Evolutionary conservation across 2,888 invertebrate genomes (phyloP), one percentile per base, ranked within the genome.

Genomic region (Dynastes maya): DNA sequence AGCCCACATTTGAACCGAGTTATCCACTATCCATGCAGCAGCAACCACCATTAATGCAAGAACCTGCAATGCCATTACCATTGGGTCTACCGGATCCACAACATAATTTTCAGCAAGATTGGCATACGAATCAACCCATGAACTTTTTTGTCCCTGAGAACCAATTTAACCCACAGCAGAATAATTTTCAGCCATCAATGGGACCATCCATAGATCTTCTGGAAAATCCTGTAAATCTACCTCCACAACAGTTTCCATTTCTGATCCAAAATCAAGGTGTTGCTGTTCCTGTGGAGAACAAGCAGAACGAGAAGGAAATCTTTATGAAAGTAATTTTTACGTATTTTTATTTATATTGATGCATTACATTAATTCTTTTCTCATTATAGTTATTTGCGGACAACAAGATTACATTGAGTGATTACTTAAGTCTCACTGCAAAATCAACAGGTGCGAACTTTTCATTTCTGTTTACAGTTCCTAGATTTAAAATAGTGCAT

Each of bases 381-480:
- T 67, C 8, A 40, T 88, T 88, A 81, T 84, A 89, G 89, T 83
- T 89, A 32, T 88, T 88, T 83, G 86, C 85, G 80, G 88, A 89
- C 74, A 87, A 88, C 84, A 88, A 87, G 84, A 88, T 89, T 78
- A 85, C 85, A 63, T 84, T 89, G 76, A 86, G 88, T 67, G 88
- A 89, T 80, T 89, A 86, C 83, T 83, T 89, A 80, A 85, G 86
- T 76, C 85, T 88, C 37, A 86, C 88, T 67, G 86, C 87, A 9
- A 87, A 87, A 82, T 82, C 85, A 77, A 83, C 87, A 87, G 88
- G 89, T 89, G 84, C 81, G 85, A 79, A 58, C 63, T 64, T 76
- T 53, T 76, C 27, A 9, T 70, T 79, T 53, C 55, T 22, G 55
- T 58, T 22, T 58, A 53, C 11, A 45, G 45, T 45, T 45, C 45